phyloP scores from a whole-genome alignment of 1,140 invertebrate species.

The Drosophila kurseongensis region DNA sequence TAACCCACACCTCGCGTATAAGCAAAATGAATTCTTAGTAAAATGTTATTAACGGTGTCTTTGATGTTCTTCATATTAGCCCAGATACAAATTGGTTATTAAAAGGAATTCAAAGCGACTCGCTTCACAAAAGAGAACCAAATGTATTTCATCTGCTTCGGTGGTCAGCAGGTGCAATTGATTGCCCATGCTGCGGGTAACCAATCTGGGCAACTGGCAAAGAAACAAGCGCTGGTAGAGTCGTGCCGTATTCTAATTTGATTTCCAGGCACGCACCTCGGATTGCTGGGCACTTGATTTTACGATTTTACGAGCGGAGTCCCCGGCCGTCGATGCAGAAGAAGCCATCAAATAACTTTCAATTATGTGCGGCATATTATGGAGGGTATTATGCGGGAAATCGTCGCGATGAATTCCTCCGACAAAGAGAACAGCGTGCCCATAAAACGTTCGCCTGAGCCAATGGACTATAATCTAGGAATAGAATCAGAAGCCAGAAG shows the following conservation, averaged over 20 bases:
- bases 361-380: constrained; percentile 66
- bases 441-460: constrained; percentile 57
- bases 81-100: background rate
- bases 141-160: background rate
- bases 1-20: too few species aligned
- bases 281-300: constrained; percentile 61
- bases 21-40: too few species aligned
- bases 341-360: constrained; percentile 82
- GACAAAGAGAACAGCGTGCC: constrained; percentile 38
- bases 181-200: constrained; percentile 2
- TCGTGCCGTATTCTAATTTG: constrained; percentile 62
- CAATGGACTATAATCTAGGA: constrained; percentile 19
- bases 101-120: constrained; percentile 9
- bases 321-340: constrained; percentile 18
- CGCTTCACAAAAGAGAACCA: background rate
- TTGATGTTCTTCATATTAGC: background rate
- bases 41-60: background rate
- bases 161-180: constrained; percentile 37
- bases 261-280: constrained; percentile 63
- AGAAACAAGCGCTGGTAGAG: constrained; percentile 14
- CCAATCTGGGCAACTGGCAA: constrained; percentile 17
- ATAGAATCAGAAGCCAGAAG: constrained; percentile 44
- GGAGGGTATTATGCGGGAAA: constrained; percentile 49
- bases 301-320: constrained; percentile 62
- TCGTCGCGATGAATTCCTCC: constrained; percentile 32